Conservation (phyloP, 1,140 invertebrate species). For the Littorina saxatilis region DNA sequence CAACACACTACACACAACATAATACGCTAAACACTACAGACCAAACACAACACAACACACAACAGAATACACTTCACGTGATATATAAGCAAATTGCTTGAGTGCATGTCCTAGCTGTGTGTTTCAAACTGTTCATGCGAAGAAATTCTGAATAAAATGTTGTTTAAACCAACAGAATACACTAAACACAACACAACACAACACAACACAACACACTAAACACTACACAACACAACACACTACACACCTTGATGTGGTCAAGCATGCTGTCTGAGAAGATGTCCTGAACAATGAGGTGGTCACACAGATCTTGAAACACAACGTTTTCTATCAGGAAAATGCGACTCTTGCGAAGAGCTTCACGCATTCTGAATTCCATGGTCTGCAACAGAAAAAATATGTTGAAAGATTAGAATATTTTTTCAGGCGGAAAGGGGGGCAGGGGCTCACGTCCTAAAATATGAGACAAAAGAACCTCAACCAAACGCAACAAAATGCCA, state of each 20-base stretch:
- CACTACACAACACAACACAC: too few relatives aligned
- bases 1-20: too few relatives aligned
- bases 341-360: constrained; percentile 16
- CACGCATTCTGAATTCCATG: constrained; percentile 10
- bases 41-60: too few relatives aligned
- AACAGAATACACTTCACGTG: too few relatives aligned
- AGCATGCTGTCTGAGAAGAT: constrained; percentile 20
- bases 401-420: not conserved
- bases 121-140: too few relatives aligned
- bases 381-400: not conserved
- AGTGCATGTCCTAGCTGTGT: too few relatives aligned
- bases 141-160: too few relatives aligned
- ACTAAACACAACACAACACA: too few relatives aligned
- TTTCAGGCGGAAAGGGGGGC: not conserved
- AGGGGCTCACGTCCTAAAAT: not conserved
- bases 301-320: not conserved
- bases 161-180: too few relatives aligned
- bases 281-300: constrained; percentile 16
- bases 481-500: not conserved
- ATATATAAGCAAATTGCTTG: too few relatives aligned
- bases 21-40: too few relatives aligned
- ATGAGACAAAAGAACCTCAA: not conserved
- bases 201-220: too few relatives aligned
- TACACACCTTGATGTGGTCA: constrained; percentile 21
- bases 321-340: constrained; percentile 19